Evolutionary conservation across 1,140 invertebrate genomes (phyloP), one percentile per base, ranked within the genome.

Genomic region (Drosophila nigrodunni): DNA sequence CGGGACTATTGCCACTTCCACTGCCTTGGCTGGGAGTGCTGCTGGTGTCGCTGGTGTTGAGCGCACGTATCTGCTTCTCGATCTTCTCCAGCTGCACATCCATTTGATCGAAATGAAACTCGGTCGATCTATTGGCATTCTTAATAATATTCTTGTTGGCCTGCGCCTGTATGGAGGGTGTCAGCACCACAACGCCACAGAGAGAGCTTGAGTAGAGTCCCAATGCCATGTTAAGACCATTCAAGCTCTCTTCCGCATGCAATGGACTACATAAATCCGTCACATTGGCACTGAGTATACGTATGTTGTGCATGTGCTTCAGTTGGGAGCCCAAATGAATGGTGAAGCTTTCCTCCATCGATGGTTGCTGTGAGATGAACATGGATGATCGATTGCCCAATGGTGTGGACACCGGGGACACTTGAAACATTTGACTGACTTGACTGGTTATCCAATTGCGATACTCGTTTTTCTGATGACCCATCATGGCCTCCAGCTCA

Each of bases 251-350:
- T 77, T 95, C 94, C 43, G 93, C 93, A 67, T 94, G 94, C 74
- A 92, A 41, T 0, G 92, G 92, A 71, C 95, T 94, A 92, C 98
- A 98, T 71, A 99, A 94, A 87, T 98, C 97, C 75, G 98, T 94
- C 34, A 97, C 94, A 93, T 98, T 95, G 9, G 96, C 96, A 73
- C 97, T 96, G 7, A 99, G 93, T 61, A 99, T 95, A 57, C 98
- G 94, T 76, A 99, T 96, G 93, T 99, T 99, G 93, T 99, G 98
- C 94, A 98, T 99, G 90, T 99, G 98, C 93, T 99, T 99, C 93
- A 99, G 95, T 93, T 99, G 98, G 2, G 98, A 98, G 67, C 98
- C 98, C 64, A 99, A 94, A 94, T 99, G 98, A 82, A 99, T 99
- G 11, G 98, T 99, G 91, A 99, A 99, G 93, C 98, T 99, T 94